A percentile compares a stretch with the other conserved stretches of the same genome.
These are phyloP conservation scores for Cydia strobilella DNA, from an alignment of 1,140 invertebrate species.

Conservation along the genomic window DNA sequence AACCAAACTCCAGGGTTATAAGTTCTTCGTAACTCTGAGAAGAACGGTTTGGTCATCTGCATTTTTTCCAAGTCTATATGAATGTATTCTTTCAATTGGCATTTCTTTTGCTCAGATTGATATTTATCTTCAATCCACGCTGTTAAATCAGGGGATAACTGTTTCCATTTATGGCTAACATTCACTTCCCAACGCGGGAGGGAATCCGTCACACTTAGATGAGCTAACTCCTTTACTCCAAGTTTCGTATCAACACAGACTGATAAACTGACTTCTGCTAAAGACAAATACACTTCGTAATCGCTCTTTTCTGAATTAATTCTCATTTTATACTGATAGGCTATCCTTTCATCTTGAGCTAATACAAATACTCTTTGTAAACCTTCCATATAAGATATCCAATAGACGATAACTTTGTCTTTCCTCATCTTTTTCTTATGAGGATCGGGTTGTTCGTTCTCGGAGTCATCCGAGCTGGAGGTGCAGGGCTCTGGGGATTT, in stretches of 20 bases:
- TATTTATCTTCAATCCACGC: constrained; percentile 92
- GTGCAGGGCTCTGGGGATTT: constrained; percentile 72
- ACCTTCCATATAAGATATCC: constrained; percentile 89
- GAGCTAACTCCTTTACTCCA: constrained; percentile 83
- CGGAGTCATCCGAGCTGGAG: constrained; percentile 80
- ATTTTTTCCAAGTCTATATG: constrained; percentile 91
- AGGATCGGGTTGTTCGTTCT: constrained; percentile 74
- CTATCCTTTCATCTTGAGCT: constrained; percentile 89
- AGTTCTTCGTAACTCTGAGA: constrained; percentile 86
- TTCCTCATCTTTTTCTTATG: constrained; percentile 74
- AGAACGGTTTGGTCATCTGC: constrained; percentile 94
- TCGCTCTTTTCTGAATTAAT: constrained; percentile 86
- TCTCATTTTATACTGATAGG: constrained; percentile 83
- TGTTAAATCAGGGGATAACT: constrained; percentile 87
- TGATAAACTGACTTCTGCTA: constrained; percentile 87
- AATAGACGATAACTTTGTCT: constrained; percentile 87
- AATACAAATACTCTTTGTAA: constrained; percentile 89
- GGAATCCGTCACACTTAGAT: constrained; percentile 84
- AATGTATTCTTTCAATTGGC: constrained; percentile 88
- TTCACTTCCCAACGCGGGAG: constrained; percentile 91
- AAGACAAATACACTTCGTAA: constrained; percentile 85
- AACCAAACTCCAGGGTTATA: constrained; percentile 89
- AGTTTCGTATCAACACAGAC: constrained; percentile 76
- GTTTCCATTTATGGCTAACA: constrained; percentile 89
- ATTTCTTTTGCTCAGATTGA: constrained; percentile 84